phyloP scores from a whole-genome alignment of 1,140 invertebrate genomes.

The Armadillidium nasatum region DNA sequence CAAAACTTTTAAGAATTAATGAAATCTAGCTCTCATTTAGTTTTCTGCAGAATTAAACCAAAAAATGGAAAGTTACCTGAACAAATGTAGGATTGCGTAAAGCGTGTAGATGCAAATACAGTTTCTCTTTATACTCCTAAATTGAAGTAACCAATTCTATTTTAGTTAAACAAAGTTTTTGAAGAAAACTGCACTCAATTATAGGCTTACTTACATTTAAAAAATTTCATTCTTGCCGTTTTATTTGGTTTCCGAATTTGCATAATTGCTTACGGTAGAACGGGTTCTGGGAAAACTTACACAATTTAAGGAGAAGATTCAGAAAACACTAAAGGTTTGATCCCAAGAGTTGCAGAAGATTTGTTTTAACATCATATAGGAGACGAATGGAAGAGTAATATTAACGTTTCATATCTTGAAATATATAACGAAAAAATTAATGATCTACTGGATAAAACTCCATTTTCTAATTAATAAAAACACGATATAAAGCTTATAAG shows the following conservation, averaged over 20 bases:
- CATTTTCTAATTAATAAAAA: background rate
- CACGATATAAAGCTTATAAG: background rate
- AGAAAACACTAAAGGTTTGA: background rate
- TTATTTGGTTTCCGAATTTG: background rate
- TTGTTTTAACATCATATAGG: background rate
- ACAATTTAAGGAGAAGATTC: conserved; percentile 7
- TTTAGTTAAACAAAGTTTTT: background rate
- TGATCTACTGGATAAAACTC: background rate
- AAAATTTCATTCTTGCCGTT: background rate
- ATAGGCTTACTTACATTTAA: background rate
- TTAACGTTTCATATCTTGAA: background rate
- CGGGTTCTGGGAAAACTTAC: background rate
- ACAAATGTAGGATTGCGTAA: background rate
- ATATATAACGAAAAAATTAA: conserved; percentile 6
- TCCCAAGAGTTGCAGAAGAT: background rate
- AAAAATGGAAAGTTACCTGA: background rate
- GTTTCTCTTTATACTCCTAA: background rate
- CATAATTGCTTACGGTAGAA: background rate
- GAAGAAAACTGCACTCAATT: background rate
- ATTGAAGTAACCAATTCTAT: background rate
- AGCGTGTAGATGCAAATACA: background rate
- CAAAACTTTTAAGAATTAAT: background rate
- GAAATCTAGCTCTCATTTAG: background rate
- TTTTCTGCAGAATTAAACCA: background rate
- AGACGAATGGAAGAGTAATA: background rate